Evolutionary conservation across 2,113 vertebrate genomes (phyloP), one percentile per base, ranked within the genome.

Genomic region (Apeltes quadracus): DNA sequence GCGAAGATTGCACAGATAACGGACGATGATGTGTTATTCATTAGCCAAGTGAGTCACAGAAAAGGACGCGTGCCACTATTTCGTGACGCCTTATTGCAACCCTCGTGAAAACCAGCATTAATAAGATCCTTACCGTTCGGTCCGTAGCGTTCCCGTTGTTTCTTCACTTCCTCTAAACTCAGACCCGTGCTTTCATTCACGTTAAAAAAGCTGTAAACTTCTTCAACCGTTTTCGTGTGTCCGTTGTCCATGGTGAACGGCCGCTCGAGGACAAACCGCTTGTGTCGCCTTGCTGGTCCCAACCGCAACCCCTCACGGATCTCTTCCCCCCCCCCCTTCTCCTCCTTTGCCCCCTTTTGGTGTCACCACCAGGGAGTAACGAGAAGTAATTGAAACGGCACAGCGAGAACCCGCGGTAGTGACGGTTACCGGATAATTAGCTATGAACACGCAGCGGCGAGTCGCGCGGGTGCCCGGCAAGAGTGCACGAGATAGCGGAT

Each of bases 141-240:
- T 64, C 97, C 97, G 93, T 94, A 98, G 89, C 93, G 93, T 81
- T 99, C 97, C 89, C 95, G 95, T 78, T 96, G 96, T 88, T 96
- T 96, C 93, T 96, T 98, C 78, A 97, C 95, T 81, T 98, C 95
- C 73, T 99, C 97, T 83, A 92, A 82, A 88, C 96, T 95, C 84
- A 97, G 94, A 43, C 97, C 97, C 0, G 97, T 99, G 92, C 96
- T 99, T 87, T 99, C 97, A 78, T 97, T 99, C 61, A 98, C 97
- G 84, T 94, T 94, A 87, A 98, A 97, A 89, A 95, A 92, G 82
- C 89, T 93, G 92, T 97, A 94, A 91, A 99, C 96, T 94, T 98
- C 97, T 89, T 98, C 97, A 72, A 99, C 97, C 39, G 97, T 98
- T 95, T 99, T 99, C 75, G 96, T 98, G 93, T 98, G 97, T 27